Evolutionary conservation across 1,140 invertebrate genomes (phyloP).

Genomic region (Danaus plexippus): DNA sequence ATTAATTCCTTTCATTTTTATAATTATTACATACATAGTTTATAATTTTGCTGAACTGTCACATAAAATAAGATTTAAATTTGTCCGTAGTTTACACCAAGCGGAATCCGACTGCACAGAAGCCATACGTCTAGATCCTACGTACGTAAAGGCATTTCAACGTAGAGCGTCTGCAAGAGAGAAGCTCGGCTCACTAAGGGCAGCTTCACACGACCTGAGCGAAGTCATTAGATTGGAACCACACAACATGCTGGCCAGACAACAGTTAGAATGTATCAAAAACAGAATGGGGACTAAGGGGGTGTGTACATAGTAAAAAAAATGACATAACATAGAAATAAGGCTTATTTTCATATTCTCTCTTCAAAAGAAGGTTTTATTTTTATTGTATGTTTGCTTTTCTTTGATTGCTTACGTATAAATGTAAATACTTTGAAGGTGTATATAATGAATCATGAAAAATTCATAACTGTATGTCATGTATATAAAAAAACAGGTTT

Average conservation of each 20-base stretch:
- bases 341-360: too few relatives aligned
- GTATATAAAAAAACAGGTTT: too few relatives aligned
- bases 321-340: too few relatives aligned
- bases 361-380: too few relatives aligned
- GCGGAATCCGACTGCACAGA: conserved; percentile 84
- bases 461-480: too few relatives aligned
- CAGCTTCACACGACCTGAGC: conserved; percentile 79
- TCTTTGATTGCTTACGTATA: too few relatives aligned
- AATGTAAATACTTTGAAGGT: too few relatives aligned
- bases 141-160: conserved; percentile 86
- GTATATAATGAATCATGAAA: too few relatives aligned
- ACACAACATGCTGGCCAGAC: conserved; percentile 75
- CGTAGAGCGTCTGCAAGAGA: conserved; percentile 80
- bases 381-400: too few relatives aligned
- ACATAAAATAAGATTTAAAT: conserved; percentile 9
- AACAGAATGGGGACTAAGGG: conserved; percentile 71
- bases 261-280: conserved; percentile 74
- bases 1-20: too few relatives aligned
- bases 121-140: conserved; percentile 80
- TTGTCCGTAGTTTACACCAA: conserved; percentile 76
- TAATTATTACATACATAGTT: too few relatives aligned
- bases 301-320: conserved; percentile 43
- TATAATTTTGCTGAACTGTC: too few relatives aligned
- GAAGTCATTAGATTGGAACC: conserved; percentile 81
- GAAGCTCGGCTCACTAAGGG: conserved; percentile 59